These are phyloP conservation scores for Hymenopus coronatus DNA, from an alignment of 2,888 invertebrate genomes.

Conservation along the genomic window DNA sequence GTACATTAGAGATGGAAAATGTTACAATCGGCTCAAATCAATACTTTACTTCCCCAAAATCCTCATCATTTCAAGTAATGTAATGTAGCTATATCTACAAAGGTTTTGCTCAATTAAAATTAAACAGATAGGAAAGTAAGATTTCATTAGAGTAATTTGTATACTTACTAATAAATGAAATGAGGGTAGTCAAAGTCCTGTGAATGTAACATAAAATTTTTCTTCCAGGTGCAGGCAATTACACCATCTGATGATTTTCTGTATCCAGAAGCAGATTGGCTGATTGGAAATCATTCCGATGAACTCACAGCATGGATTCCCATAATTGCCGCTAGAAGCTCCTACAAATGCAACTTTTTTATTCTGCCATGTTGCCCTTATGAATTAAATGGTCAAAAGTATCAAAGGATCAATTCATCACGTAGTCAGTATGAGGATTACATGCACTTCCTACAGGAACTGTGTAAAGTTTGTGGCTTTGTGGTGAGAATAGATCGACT, in stretches of 20 bases:
- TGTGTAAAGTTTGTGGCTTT: conserved; percentile 73
- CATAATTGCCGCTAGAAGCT: conserved; percentile 79
- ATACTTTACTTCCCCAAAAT: too few relatives aligned
- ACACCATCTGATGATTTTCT: conserved; percentile 63
- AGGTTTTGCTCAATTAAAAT: too few relatives aligned
- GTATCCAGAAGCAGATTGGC: conserved; percentile 80
- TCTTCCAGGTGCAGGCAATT: conserved; percentile 61
- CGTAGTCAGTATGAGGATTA: conserved; percentile 77
- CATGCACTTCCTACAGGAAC: conserved; percentile 59
- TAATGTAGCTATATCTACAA: too few relatives aligned
- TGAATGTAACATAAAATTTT: conserved; percentile 14
- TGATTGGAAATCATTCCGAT: conserved; percentile 98
- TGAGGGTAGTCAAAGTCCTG: too few relatives aligned
- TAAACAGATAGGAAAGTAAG: too few relatives aligned
- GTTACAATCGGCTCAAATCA: too few relatives aligned
- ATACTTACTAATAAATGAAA: too few relatives aligned
- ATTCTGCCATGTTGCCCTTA: conserved; percentile 93
- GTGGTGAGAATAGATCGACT: conserved; percentile 72
- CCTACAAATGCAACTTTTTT: conserved; percentile 75
- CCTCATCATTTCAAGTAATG: too few relatives aligned
- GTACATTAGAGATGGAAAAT: too few relatives aligned
- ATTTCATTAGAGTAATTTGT: too few relatives aligned
- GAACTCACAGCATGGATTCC: conserved; percentile 99
- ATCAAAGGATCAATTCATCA: conserved; percentile 65
- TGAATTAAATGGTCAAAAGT: conserved; percentile 85